Evolutionary conservation across 2,113 vertebrate genomes (phyloP), one percentile per base, ranked within the genome.

Genomic region (Lipotes vexillifer): DNA sequence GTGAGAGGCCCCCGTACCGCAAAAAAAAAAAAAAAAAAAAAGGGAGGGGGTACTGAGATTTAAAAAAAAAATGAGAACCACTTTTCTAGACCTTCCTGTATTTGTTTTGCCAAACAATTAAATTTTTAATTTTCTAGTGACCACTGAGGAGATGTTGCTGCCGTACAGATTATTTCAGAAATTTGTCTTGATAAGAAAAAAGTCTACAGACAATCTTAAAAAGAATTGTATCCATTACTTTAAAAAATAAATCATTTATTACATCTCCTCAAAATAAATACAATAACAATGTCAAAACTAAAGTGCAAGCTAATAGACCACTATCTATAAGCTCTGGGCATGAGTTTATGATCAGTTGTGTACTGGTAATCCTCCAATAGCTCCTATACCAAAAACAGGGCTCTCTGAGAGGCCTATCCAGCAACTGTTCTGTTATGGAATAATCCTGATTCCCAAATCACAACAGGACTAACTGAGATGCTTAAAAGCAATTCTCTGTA

Each of bases 131-230:
- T 86, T 96, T 92, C 72, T 68, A 96, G 69, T 87, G 75, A 89
- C 46, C 81, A 91, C 14, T 66, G 21, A 77, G 92, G 21, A 91
- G 71, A 93, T 75, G 23, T 27, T 74, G 18, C n/a, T 90, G 18
- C 66, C 46, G 12, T 88, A 82, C 36, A 92, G 49, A 88, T 87
- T 93, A 96, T 87, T 96, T 88, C 27, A 95, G 46, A 90, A 68
- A 84, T 88, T 52, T 66, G 29, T 86, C 66, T 86, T 92, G 6
- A 75, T 83, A 69, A 94, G 27, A 89, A 93, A 52, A 93, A 75
- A 23, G 49, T 57, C 52, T 77, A 94, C 6, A 75, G 6, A 36
- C 36, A 82, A 74, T 29, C 44, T 88, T 49, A 59, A 90, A 80
- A 89, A 72, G 18, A 90, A 38, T 4, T 74, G 14, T 74, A 55